Percentiles rank a stretch among this genome's conserved stretches.
phyloP scores from a whole-genome alignment of 2,888 invertebrate species.

The Cataglyphis cursor region DNA sequence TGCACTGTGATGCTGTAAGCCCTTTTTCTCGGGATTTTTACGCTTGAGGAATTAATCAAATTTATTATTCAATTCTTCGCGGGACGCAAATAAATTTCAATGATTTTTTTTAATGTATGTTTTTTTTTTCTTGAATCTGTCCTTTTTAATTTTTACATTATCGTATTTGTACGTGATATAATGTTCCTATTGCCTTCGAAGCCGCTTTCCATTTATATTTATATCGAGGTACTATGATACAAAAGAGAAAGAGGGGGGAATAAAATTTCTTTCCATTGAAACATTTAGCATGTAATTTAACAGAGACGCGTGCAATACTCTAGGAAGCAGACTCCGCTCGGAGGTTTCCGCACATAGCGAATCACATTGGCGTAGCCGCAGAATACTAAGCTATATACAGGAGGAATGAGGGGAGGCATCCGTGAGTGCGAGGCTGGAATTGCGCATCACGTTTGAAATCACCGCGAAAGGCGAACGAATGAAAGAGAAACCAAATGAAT shows the following conservation, averaged over 20 bases:
- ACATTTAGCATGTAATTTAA: slow-evolving; percentile 42
- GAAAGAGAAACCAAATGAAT: slow-evolving; percentile 50
- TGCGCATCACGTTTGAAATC: slow-evolving; percentile 47
- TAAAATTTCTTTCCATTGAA: slow-evolving; percentile 18
- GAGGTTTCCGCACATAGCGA: slow-evolving; percentile 28
- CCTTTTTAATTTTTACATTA: background rate
- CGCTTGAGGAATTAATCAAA: background rate
- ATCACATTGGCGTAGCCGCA: slow-evolving; percentile 50
- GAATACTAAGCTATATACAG: slow-evolving; percentile 48
- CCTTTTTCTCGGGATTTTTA: slow-evolving; percentile 17
- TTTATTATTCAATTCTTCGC: background rate
- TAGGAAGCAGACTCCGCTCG: slow-evolving; percentile 25
- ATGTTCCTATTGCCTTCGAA: background rate
- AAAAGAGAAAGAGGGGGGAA: background rate
- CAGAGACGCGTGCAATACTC: slow-evolving; percentile 43
- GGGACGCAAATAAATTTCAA: background rate
- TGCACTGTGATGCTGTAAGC: background rate
- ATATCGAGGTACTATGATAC: background rate
- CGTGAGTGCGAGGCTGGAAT: slow-evolving; percentile 41
- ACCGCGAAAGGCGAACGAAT: slow-evolving; percentile 27
- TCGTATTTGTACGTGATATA: background rate
- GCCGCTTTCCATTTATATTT: slow-evolving; percentile 14
- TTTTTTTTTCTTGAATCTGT: no score
- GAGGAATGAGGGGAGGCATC: slow-evolving; percentile 22
- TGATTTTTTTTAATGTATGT: background rate